Evolutionary conservation across 2,888 invertebrate genomes (phyloP).

Genomic region (Andrena dorsata): DNA sequence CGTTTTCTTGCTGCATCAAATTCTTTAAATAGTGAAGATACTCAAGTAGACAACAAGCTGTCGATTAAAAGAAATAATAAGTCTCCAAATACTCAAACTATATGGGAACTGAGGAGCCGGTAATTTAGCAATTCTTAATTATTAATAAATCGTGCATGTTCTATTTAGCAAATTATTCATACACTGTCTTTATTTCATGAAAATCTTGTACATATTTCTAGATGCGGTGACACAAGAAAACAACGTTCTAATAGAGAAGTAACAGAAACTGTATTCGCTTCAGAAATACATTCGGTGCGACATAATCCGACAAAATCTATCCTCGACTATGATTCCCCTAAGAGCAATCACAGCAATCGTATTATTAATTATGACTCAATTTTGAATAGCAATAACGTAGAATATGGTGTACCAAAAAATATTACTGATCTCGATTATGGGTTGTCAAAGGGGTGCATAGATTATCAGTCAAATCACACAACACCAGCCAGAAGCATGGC

Average conservation of each 20-base stretch:
- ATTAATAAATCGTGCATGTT: neutral
- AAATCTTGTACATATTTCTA: conserved; percentile 68
- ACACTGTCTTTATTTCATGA: neutral
- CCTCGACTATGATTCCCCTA: conserved; percentile 83
- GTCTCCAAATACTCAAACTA: conserved; percentile 86
- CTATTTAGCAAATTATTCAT: neutral
- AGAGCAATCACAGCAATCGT: conserved; percentile 79
- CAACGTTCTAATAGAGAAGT: conserved; percentile 86
- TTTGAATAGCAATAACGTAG: conserved; percentile 84
- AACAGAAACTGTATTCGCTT: conserved; percentile 88
- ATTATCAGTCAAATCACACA: conserved; percentile 83
- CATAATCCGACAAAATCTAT: conserved; percentile 84
- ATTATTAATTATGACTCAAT: conserved; percentile 83
- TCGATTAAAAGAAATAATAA: conserved; percentile 85
- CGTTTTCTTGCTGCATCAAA: conserved; percentile 86
- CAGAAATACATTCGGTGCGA: conserved; percentile 88
- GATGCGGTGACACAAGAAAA: conserved; percentile 84
- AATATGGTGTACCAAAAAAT: conserved; percentile 82
- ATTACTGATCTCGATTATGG: conserved; percentile 84
- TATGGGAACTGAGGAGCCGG: conserved; percentile 87
- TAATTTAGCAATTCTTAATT: conserved; percentile 67
- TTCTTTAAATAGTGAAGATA: conserved; percentile 82
- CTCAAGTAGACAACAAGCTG: conserved; percentile 82
- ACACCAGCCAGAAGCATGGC: conserved; percentile 84
- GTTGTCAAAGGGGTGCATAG: conserved; percentile 82